Evolutionary conservation across 2,888 invertebrate species (phyloP), one percentile per base, ranked within the genome.

Genomic region (Azorinus chamasolen): DNA sequence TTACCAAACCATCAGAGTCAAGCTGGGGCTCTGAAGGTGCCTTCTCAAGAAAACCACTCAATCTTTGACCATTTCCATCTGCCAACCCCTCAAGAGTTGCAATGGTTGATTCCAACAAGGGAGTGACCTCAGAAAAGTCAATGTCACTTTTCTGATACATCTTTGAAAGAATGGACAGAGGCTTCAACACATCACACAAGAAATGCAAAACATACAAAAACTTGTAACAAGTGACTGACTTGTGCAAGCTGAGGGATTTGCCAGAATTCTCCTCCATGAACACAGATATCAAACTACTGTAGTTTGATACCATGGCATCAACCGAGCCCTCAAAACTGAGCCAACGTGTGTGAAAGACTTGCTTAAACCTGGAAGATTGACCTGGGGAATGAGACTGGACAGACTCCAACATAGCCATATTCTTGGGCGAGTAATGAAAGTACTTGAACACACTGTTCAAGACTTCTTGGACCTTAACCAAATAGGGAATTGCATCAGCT

Each of bases 101-200:
- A 61, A 69, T 66, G 18, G 76, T 74, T 20, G 68, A 58, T 14
- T 45, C 32, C 14, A 72, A 75, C 39, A 78, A 32, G 3, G 80
- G 76, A 8, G 51, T 68, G 39, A 83, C 76, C 58, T 81, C 79
- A 12, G 73, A 53, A 54, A 71, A 83, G 43, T 79, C 70, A 12
- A 77, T 22, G 43, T 76, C 64, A 22, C 64, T 63, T n/a, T n/a
- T n/a, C n/a, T n/a, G n/a, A n/a, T n/a, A n/a, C n/a, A n/a, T n/a
- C n/a, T n/a, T n/a, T n/a, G n/a, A n/a, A n/a, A n/a, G n/a, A n/a
- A n/a, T n/a, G n/a, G n/a, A n/a, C n/a, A n/a, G n/a, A n/a, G n/a
- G n/a, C n/a, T n/a, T n/a, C n/a, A n/a, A n/a, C n/a, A n/a, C n/a
- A n/a, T n/a, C n/a, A n/a, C n/a, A n/a, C n/a, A n/a, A n/a, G n/a